Percentiles rank a stretch among this genome's conserved stretches.
Conservation (phyloP, 2,888 invertebrate genomes). For the Caenorhabditis imperialis region DNA sequence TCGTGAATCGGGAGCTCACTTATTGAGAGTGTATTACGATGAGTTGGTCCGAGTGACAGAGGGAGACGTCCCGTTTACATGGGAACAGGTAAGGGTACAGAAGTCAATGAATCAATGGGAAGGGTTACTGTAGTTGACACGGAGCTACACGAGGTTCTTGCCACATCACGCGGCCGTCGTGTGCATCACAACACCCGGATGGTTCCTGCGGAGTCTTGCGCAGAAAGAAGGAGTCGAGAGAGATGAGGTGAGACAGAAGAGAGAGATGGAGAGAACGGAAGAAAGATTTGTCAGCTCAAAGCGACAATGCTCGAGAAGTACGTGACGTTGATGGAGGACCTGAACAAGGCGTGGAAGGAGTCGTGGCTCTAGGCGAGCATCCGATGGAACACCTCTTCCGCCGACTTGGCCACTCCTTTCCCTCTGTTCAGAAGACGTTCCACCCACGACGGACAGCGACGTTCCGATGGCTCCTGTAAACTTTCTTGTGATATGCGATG, state of each 20-base stretch:
- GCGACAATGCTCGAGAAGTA: constrained; percentile 41
- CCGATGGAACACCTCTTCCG: constrained; percentile 70
- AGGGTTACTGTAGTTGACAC: constrained; percentile 11
- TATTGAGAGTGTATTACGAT: constrained; percentile 29
- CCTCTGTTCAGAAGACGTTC: constrained; percentile 68
- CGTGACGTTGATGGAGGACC: constrained; percentile 27
- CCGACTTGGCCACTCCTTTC: constrained; percentile 72
- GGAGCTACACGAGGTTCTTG: constrained; percentile 33
- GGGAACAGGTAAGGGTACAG: constrained; percentile 20
- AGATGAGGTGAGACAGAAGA: constrained; percentile 8
- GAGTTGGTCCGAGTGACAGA: constrained; percentile 15
- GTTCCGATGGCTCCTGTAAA: constrained; percentile 42
- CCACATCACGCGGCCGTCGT: constrained; percentile 33
- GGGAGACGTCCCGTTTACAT: constrained; percentile 25
- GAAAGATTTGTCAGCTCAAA: constrained; percentile 20
- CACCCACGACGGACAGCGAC: constrained; percentile 55
- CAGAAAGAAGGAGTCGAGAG: constrained; percentile 16
- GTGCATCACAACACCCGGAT: constrained; percentile 28
- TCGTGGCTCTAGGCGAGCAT: constrained; percentile 22
- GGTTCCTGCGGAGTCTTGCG: constrained; percentile 3
- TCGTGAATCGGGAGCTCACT: constrained; percentile 21
- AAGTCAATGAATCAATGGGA: background rate
- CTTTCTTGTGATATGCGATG: background rate
- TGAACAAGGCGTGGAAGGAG: constrained; percentile 4
- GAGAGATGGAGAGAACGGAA: background rate